Base-by-base conservation (phyloP, 2,797 vertebrate genomes). In the Morelia viridis region DNA sequence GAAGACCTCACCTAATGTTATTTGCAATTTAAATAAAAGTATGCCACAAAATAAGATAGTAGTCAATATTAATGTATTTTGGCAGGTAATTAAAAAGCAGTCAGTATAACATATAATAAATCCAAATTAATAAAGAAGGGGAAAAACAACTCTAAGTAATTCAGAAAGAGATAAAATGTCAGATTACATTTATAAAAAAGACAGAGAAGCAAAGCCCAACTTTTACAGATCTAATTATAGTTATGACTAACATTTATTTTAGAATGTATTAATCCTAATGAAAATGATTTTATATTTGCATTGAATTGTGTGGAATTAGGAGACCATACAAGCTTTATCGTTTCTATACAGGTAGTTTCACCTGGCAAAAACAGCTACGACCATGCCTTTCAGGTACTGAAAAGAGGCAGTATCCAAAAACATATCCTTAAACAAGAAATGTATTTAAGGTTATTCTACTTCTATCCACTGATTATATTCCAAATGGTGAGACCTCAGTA, bases 21-120 rank as follows among this genome's bases (percentile, higher is more conserved):
- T 1, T 24, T 46, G 80, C 58, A 86, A 93, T 90, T 62, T 31
- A n/a, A 0, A 7, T 88, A 26, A 91, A 94, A 93, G 24, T 35
- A 17, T 85, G 1, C 9, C 86, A 71, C 93, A 90, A 92, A 91
- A 93, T 71, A 92, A 90, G 3, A 24, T n/a, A 94, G 4, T 0
- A 5, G 4, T 76, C 87, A 94, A 84, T 61, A 17, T 57, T 8
- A 6, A 71, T 3, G 87, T 80, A 68, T 87, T 0, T 35, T 76
- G 15, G 19, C 1, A 84, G 17, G 0, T 0, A 91, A 93, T 94
- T 94, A 31, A 60, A 1, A 0, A 68, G 0, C 1, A 57, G 50
- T 87, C 58, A 86, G 1, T 89, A 41, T 10, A 57, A 57, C 0
- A 3, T 83, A 65, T 71, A 92, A 87, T 80, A 60, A 93, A 46